Evolutionary conservation across 2,797 vertebrate species (phyloP), one percentile per base, ranked within the genome.

Genomic region (Dallia pectoralis): DNA sequence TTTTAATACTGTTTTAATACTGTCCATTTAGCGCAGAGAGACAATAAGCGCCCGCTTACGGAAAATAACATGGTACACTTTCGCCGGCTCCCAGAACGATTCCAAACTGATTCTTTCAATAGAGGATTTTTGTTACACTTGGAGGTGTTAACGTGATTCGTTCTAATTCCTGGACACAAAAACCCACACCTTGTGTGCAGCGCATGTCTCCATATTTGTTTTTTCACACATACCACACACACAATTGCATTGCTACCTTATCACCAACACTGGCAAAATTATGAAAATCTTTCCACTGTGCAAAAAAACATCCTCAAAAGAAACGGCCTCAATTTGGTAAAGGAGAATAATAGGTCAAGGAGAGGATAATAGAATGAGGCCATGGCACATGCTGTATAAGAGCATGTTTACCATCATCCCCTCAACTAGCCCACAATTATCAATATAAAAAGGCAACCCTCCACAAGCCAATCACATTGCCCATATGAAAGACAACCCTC

Each of bases 1-100:
- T 92, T 90, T 91, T 92, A 94, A 93, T 93, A 92, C 86, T 86
- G 90, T 92, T 90, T 91, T 92, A 94, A 93, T 93, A 92, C 91
- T 90, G 92, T 91, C 92, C 92, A 92, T 94, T 93, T 92, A 92
- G 88, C 86, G 74, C 81, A 87, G 86, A 87, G 86, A 86, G 81
- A 83, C 75, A 87, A 91, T 87, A 93, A 91, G 84, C 85, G 78
- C 79, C 22, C 79, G 86, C 85, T 89, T 86, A 89, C 81, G 85
- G 86, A 91, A 78, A 92, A 92, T 89, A 85, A 92, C 87, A 91
- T 87, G 86, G 85, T 84, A 89, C 85, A 82, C 82, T 88, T 82
- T 90, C 12, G 1, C 4, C 22, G n/a, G n/a, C 72, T 53, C 33
- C 25, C 14, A 16, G n/a, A 84, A 84, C 82, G 88, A 87, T 87